These are phyloP conservation scores for Eulithis prunata DNA, from an alignment of 2,888 invertebrate species.

Conservation along the genomic window DNA sequence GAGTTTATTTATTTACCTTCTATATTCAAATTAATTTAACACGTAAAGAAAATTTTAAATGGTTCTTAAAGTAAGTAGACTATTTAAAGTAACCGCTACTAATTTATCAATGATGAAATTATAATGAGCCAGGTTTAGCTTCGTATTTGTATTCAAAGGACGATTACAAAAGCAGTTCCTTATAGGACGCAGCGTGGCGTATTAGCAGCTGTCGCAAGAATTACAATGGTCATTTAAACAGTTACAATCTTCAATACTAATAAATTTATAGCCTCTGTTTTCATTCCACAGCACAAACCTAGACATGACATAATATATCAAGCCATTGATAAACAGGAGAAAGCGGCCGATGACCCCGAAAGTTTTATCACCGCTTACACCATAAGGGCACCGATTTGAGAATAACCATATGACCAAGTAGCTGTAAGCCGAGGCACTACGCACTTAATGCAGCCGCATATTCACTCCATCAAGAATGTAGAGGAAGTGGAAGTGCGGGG, in stretches of 20 bases:
- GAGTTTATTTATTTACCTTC: too few species aligned
- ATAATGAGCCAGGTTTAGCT: conserved; percentile 40
- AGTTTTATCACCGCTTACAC: conserved; percentile 58
- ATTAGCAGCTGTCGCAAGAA: conserved; percentile 54
- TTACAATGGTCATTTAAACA: conserved; percentile 55
- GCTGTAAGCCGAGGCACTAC: conserved; percentile 46
- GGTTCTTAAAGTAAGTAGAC: too few species aligned
- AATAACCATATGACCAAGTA: conserved; percentile 53
- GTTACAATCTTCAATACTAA: conserved; percentile 44
- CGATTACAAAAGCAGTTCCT: conserved; percentile 60
- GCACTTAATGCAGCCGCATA: conserved; percentile 56
- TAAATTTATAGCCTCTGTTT: conserved; percentile 18
- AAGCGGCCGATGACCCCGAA: conserved; percentile 70
- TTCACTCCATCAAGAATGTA: conserved; percentile 63
- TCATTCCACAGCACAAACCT: conserved; percentile 46
- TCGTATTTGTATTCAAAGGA: conserved; percentile 56
- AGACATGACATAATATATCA: conserved; percentile 66
- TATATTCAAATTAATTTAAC: too few species aligned
- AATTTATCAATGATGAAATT: conserved; percentile 17
- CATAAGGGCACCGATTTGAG: conserved; percentile 58
- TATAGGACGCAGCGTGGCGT: conserved; percentile 53
- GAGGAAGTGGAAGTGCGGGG: conserved; percentile 66
- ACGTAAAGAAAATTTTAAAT: too few species aligned
- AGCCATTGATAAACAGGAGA: conserved; percentile 63
- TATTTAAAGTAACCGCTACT: neutral